A percentile compares a stretch with the other conserved stretches of the same genome.
Conservation (phyloP, 1,140 invertebrate genomes). For the Drosophila virilis region DNA sequence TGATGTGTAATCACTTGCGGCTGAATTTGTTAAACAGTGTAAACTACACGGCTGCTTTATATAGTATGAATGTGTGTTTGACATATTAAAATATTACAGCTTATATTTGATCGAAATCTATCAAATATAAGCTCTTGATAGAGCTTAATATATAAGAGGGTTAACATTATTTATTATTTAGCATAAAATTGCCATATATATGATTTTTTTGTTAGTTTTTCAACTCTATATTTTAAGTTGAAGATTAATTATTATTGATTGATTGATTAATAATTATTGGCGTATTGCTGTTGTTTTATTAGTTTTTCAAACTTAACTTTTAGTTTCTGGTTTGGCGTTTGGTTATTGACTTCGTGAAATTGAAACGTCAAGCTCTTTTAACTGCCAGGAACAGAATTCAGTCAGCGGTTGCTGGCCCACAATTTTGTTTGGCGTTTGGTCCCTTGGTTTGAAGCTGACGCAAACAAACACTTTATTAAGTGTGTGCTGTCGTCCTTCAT, state of each 20-base stretch:
- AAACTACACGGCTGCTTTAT: neutral
- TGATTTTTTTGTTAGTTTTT: too few species aligned
- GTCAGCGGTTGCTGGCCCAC: neutral
- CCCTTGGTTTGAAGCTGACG: conserved; percentile 44
- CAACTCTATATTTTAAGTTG: too few species aligned
- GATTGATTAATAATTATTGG: too few species aligned
- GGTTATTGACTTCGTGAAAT: neutral
- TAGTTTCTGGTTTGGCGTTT: neutral
- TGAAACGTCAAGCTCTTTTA: conserved; percentile 19
- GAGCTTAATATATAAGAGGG: too few species aligned
- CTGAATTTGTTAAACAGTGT: conserved; percentile 24
- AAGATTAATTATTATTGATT: too few species aligned
- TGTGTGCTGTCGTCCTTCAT: conserved; percentile 25
- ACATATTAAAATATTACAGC: neutral
- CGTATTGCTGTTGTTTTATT: too few species aligned
- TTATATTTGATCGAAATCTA: too few species aligned
- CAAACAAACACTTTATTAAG: conserved; percentile 67
- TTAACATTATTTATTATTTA: too few species aligned
- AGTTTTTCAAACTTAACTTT: neutral
- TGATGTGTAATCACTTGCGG: conserved; percentile 71
- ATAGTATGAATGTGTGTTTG: neutral
- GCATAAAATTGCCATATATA: too few species aligned
- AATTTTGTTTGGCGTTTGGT: neutral
- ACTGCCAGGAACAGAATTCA: conserved; percentile 17
- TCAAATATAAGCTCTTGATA: too few species aligned